Base-by-base conservation (phyloP, 2,113 vertebrate species). In the Anguilla rostrata region DNA sequence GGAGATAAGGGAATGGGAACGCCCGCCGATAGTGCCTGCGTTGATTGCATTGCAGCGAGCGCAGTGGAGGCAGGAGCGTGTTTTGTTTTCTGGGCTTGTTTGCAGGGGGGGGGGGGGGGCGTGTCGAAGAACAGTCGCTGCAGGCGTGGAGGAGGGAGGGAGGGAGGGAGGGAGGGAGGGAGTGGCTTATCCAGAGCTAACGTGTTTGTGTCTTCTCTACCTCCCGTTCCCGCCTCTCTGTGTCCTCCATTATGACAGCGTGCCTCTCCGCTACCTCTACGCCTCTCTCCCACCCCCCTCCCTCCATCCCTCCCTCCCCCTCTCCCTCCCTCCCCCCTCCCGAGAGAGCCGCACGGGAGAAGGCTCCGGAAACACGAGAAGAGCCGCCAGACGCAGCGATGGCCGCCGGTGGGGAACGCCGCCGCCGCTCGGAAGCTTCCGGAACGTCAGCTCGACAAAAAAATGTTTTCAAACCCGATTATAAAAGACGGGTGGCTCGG, bases 331-430 rank as follows among this genome's bases (percentile, higher is more conserved):
- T 71, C 60, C 5, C 26, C 40, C 22, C 29, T 40, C 66, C 40
- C 83, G 39, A n/a, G 71, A 84, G 83, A 88, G 82, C 29, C 1
- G 7, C 43, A 5, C 9, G n/a, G 16, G 85, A 56, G 81, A 11
- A 66, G 40, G 78, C 29, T n/a, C n/a, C 43, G 39, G 82, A 60
- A 75, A 41, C 8, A 53, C 8, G 8, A 9, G 11, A 87, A 86
- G 91, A 94, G 84, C 91, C 91, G 88, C 91, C 93, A 91, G 81
- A 87, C 71, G 80, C 89, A 75, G 91, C 91, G 84, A 89, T 91
- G 90, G 92, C 89, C 90, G 91, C 92, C 93, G 92, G 92, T 89
- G 87, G 90, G 81, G 88, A 90, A 88, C n/a, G n/a, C n/a, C 92
- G 91, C 83, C 90, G 90, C 84, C 6, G 86, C 85, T 85, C 16